These are phyloP conservation scores for Parelbella ahira DNA, from an alignment of 2,888 invertebrate species.

Conservation along the genomic window DNA sequence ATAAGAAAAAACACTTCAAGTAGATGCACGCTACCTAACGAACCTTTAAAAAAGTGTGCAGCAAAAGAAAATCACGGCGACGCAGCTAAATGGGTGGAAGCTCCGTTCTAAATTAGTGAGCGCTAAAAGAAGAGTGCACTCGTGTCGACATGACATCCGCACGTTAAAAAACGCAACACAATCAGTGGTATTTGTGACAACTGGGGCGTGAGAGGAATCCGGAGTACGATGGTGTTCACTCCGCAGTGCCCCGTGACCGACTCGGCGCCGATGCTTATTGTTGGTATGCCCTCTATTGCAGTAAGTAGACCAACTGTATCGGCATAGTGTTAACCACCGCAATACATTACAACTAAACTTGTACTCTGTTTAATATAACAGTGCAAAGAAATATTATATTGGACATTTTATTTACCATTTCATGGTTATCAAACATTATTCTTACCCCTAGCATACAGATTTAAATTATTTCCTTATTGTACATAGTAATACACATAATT, in stretches of 20 bases:
- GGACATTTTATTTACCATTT: too few relatives aligned
- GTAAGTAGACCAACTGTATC: constrained; percentile 34
- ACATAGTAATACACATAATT: too few relatives aligned
- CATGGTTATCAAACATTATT: too few relatives aligned
- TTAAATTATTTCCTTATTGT: too few relatives aligned
- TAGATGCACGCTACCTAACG: not conserved
- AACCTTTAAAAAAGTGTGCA: not conserved
- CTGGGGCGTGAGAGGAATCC: constrained; percentile 78
- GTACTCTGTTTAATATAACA: too few relatives aligned
- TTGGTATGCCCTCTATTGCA: constrained; percentile 46
- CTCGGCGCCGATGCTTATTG: constrained; percentile 44
- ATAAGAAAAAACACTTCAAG: not conserved
- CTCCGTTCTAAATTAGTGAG: constrained; percentile 15
- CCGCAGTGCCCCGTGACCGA: constrained; percentile 66
- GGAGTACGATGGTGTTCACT: constrained; percentile 59
- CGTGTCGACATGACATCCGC: constrained; percentile 44
- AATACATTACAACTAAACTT: too few relatives aligned
- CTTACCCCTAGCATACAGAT: too few relatives aligned
- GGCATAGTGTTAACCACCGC: not conserved
- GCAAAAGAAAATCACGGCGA: constrained; percentile 4
- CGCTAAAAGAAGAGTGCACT: constrained; percentile 24
- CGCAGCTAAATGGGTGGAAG: constrained; percentile 8
- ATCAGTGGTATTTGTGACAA: constrained; percentile 71
- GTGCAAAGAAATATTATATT: too few relatives aligned
- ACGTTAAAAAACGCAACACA: constrained; percentile 61